phyloP scores from a whole-genome alignment of 2,113 vertebrate species.

The Microtus pennsylvanicus region DNA sequence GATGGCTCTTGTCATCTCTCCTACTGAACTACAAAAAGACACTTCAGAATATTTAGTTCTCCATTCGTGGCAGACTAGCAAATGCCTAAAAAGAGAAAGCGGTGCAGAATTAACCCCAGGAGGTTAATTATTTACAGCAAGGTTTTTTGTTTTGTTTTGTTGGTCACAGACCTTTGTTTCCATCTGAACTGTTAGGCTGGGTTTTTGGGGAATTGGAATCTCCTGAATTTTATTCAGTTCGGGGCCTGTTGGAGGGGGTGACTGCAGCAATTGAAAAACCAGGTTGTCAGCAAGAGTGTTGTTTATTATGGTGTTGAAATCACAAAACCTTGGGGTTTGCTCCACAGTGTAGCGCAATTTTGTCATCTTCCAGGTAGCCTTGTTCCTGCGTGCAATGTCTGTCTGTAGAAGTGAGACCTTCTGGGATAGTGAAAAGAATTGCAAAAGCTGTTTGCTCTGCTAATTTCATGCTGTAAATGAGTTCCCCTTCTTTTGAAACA shows the following conservation, averaged over 20 bases:
- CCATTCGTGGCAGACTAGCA: not conserved
- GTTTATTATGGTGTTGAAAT: not conserved
- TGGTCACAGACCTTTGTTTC: slow-evolving; percentile 11
- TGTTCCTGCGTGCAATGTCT: slow-evolving; percentile 31
- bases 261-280: slow-evolving; percentile 23
- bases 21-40: slow-evolving; percentile 46
- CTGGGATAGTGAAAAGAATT: slow-evolving; percentile 61
- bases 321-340: slow-evolving; percentile 18
- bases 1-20: not conserved
- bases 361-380: slow-evolving; percentile 27
- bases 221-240: not conserved
- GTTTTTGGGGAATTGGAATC: slow-evolving; percentile 15
- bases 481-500: slow-evolving; percentile 71
- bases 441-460: slow-evolving; percentile 73
- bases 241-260: not conserved
- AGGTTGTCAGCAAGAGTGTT: slow-evolving; percentile 43
- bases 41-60: slow-evolving; percentile 16
- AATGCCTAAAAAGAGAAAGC: slow-evolving; percentile 50
- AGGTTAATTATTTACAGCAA: slow-evolving; percentile 42
- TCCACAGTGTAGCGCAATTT: not conserved
- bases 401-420: slow-evolving; percentile 61
- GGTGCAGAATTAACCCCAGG: not conserved
- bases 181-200: not conserved
- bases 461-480: slow-evolving; percentile 78
- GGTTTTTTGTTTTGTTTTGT: not conserved